A percentile compares a stretch with the other conserved stretches of the same genome.
Evolutionary conservation across 2,888 invertebrate genomes (phyloP).

Genomic region (Rotaria socialis): DNA sequence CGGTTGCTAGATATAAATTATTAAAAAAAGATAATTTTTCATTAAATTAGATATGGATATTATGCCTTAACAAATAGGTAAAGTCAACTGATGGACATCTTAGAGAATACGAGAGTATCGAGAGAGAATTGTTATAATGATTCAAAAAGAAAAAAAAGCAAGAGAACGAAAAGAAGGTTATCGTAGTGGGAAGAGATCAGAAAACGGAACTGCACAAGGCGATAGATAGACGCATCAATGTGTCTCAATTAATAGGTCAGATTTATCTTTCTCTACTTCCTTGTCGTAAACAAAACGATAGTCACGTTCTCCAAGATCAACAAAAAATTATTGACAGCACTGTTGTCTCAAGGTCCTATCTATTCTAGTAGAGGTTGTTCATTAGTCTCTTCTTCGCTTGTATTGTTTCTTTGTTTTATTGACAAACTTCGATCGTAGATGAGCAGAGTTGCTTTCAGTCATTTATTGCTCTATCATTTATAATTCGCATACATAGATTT

Average conservation of each 20-base stretch:
- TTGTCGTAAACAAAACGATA: neutral
- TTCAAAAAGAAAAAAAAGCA: neutral
- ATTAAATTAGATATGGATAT: neutral
- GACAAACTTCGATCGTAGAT: neutral
- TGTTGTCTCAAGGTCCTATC: constrained; percentile 25
- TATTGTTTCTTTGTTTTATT: neutral
- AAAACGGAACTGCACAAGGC: constrained; percentile 17
- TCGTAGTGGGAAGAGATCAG: neutral
- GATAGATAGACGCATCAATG: constrained; percentile 6
- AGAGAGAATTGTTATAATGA: neutral
- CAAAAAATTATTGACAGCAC: neutral
- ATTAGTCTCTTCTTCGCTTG: neutral
- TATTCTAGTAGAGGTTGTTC: neutral
- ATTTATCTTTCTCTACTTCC: neutral
- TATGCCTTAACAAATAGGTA: neutral
- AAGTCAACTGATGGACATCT: neutral
- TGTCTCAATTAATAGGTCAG: constrained; percentile 28
- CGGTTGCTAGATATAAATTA: neutral
- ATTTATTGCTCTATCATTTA: neutral
- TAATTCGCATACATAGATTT: neutral
- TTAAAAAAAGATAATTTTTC: neutral
- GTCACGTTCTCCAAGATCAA: constrained; percentile 12
- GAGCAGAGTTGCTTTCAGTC: neutral
- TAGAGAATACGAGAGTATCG: neutral
- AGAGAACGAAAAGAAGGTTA: neutral